These are phyloP conservation scores for Bellardia pandia DNA, from an alignment of 2,888 invertebrate genomes.

Conservation along the genomic window DNA sequence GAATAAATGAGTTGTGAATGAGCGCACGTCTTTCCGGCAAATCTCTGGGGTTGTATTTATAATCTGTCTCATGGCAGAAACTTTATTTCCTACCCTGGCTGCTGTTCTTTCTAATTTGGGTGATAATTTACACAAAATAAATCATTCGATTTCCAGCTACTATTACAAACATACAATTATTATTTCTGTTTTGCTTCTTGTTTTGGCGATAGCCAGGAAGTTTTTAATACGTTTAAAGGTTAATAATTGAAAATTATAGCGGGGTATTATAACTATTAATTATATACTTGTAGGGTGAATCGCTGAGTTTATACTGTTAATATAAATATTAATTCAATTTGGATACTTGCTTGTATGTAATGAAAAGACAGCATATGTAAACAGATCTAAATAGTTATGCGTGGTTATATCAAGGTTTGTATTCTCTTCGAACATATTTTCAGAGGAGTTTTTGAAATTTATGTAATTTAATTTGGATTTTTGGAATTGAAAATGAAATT, in stretches of 20 bases:
- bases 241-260: slow-evolving; percentile 60
- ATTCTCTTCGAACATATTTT: background rate
- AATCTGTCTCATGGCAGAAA: slow-evolving; percentile 62
- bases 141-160: slow-evolving; percentile 75
- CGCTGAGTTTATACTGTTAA: background rate
- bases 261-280: background rate
- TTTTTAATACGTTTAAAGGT: slow-evolving; percentile 61
- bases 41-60: slow-evolving; percentile 66
- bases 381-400: too few relatives aligned
- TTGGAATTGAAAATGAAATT: background rate
- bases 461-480: too few relatives aligned
- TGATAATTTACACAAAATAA: slow-evolving; percentile 78
- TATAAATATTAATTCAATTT: slow-evolving; percentile 26
- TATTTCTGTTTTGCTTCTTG: slow-evolving; percentile 1
- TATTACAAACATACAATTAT: slow-evolving; percentile 58
- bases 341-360: background rate
- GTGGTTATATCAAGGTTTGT: background rate
- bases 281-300: background rate
- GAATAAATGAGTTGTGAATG: slow-evolving; percentile 42
- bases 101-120: slow-evolving; percentile 66
- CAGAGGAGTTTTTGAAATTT: too few relatives aligned
- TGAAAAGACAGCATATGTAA: background rate
- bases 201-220: background rate
- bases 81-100: slow-evolving; percentile 34
- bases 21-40: slow-evolving; percentile 42